These are phyloP conservation scores for Dendroctonus valens DNA, from an alignment of 1,140 invertebrate genomes.

Conservation along the genomic window DNA sequence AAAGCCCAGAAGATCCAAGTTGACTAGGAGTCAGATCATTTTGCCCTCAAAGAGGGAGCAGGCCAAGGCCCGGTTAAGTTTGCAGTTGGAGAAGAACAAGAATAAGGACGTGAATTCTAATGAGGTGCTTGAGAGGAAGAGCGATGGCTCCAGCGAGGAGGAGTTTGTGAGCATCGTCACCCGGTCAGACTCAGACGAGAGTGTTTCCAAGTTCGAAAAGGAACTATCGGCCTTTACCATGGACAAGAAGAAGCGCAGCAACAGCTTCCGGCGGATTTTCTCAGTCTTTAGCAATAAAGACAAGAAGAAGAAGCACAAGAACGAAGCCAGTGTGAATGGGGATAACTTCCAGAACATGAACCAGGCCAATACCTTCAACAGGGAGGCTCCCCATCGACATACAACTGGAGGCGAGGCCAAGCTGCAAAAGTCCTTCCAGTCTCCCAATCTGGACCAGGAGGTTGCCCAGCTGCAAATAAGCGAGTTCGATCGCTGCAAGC, in stretches of 20 bases:
- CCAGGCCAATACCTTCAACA: constrained; percentile 40
- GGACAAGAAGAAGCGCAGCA: constrained; percentile 45
- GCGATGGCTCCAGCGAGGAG: constrained; percentile 27
- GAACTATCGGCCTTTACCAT: constrained; percentile 43
- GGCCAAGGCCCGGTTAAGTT: constrained; percentile 7
- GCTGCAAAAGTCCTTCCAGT: constrained; percentile 2
- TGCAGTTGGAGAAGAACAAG: constrained; percentile 27
- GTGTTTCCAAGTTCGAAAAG: constrained; percentile 40
- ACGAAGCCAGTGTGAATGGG: constrained; percentile 37
- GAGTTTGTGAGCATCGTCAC: constrained; percentile 37
- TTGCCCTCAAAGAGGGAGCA: constrained; percentile 15
- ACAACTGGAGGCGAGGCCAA: constrained; percentile 31
- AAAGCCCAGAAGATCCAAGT: constrained; percentile 16
- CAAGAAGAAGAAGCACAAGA: constrained; percentile 43
- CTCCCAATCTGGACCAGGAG: constrained; percentile 29
- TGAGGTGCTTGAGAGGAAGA: constrained; percentile 18
- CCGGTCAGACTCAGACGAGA: constrained; percentile 43
- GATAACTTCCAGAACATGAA: constrained; percentile 38
- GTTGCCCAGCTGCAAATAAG: constrained; percentile 43
- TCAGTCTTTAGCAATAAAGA: constrained; percentile 44
- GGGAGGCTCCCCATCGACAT: constrained; percentile 40
- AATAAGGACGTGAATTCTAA: constrained; percentile 40
- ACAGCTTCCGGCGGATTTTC: constrained; percentile 45
- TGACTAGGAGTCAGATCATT: constrained; percentile 31
- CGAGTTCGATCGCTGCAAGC: constrained; percentile 38